These are phyloP conservation scores for Distichodus sexfasciatus DNA, from an alignment of 2,797 vertebrate species.

Conservation along the genomic window DNA sequence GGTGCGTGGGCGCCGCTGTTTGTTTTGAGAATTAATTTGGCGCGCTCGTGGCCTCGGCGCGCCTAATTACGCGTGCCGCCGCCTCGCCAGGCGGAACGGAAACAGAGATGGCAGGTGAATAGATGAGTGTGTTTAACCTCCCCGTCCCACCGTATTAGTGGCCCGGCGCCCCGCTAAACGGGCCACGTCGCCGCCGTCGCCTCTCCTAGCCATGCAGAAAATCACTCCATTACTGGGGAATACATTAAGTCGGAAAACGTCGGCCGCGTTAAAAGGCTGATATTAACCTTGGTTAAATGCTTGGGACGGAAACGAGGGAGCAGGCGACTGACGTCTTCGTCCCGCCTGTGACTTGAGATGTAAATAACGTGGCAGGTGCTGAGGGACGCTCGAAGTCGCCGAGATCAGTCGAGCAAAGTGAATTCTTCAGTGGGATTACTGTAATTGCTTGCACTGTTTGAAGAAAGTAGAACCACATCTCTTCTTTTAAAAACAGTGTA, in stretches of 20 bases:
- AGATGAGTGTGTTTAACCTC: conserved; percentile 57
- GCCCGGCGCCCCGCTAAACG: conserved; percentile 34
- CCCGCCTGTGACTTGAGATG: too few species aligned
- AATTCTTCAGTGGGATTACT: too few species aligned
- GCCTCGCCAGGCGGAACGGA: conserved; percentile 44
- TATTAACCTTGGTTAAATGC: conserved; percentile 19
- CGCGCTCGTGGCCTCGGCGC: conserved; percentile 34
- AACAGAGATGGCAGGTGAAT: conserved; percentile 45
- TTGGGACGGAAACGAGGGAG: not conserved
- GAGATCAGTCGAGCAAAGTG: too few species aligned
- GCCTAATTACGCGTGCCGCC: conserved; percentile 45
- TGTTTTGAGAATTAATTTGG: conserved; percentile 56
- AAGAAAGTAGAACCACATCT: too few species aligned
- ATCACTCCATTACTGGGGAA: conserved; percentile 45
- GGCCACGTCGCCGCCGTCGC: conserved; percentile 26
- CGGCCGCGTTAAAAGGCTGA: conserved; percentile 20
- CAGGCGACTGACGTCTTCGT: not conserved
- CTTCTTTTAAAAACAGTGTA: too few species aligned
- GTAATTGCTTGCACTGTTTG: too few species aligned
- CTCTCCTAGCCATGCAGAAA: conserved; percentile 49
- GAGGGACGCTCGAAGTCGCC: too few species aligned
- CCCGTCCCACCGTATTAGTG: conserved; percentile 43
- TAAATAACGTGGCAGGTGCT: too few species aligned
- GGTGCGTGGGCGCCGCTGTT: conserved; percentile 42
- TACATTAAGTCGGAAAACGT: conserved; percentile 43